A percentile compares a stretch with the other conserved stretches of the same genome.
phyloP scores from a whole-genome alignment of 1,140 invertebrate species.

The Popillia japonica region DNA sequence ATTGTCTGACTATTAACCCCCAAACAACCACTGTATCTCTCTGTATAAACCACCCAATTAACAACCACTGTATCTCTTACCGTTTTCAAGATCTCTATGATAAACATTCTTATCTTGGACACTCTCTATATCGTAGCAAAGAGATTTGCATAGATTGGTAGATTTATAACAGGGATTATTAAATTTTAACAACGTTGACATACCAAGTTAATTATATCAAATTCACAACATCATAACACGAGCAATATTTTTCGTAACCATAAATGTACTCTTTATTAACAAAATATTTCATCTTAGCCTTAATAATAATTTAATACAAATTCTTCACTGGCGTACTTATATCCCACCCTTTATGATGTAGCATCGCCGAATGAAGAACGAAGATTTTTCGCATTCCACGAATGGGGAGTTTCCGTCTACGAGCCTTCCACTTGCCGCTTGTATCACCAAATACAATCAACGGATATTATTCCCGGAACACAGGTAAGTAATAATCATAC shows the following conservation, averaged over 20 bases:
- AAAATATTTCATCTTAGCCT: not conserved
- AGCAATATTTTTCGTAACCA: not conserved
- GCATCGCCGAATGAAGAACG: slow-evolving; percentile 70
- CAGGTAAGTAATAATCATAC: slow-evolving; percentile 62
- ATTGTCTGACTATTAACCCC: too few relatives aligned
- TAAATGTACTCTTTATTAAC: not conserved
- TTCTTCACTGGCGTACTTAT: not conserved
- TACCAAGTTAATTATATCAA: not conserved
- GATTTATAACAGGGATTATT: not conserved
- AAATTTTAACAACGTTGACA: not conserved
- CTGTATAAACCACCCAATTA: too few relatives aligned
- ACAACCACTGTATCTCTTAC: too few relatives aligned
- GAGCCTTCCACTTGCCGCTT: slow-evolving; percentile 78
- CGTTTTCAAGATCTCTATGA: too few relatives aligned
- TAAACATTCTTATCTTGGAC: too few relatives aligned
- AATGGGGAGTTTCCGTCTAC: slow-evolving; percentile 79
- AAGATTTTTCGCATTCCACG: slow-evolving; percentile 80
- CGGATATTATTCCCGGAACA: slow-evolving; percentile 79
- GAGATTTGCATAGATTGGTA: too few relatives aligned
- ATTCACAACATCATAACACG: not conserved
- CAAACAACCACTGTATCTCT: too few relatives aligned
- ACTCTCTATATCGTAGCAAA: not conserved
- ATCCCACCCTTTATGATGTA: slow-evolving; percentile 48
- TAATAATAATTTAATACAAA: not conserved
- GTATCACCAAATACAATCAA: slow-evolving; percentile 76